A percentile compares a stretch with the other conserved stretches of the same genome.
Evolutionary conservation across 2,113 vertebrate genomes (phyloP).

Genomic region (Saguinus midas): DNA sequence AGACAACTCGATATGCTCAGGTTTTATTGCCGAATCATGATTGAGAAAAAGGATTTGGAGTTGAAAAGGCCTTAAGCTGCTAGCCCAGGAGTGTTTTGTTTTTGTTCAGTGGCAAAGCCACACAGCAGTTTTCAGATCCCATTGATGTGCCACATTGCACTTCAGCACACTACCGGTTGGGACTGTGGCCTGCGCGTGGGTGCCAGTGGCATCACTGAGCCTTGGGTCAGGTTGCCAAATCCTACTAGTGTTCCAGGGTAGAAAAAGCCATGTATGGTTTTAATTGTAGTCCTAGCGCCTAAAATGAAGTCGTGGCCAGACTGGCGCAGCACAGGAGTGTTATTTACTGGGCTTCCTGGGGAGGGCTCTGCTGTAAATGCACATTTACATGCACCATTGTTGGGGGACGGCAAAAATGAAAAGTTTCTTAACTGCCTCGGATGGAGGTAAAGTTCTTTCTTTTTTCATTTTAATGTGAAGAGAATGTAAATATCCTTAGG

Average conservation of each 20-base stretch:
- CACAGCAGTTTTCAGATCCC: background rate
- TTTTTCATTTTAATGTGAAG: background rate
- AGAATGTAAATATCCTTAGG: background rate
- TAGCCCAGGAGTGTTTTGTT: background rate
- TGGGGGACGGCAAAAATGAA: background rate
- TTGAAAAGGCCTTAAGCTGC: background rate
- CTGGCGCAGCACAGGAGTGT: background rate
- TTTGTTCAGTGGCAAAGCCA: background rate
- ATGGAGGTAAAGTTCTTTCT: background rate
- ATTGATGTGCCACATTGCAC: fast-evolving
- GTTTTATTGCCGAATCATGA: background rate
- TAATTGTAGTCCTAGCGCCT: background rate
- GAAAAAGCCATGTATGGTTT: fast-evolving
- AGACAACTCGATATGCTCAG: background rate
- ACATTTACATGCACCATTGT: fast-evolving
- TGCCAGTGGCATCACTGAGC: fast-evolving
- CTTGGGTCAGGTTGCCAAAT: background rate
- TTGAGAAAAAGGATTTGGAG: background rate
- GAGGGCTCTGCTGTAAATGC: background rate
- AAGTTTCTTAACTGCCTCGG: background rate
- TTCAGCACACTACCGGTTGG: background rate
- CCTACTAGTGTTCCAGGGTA: background rate
- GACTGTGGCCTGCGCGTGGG: background rate
- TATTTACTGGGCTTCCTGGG: background rate
- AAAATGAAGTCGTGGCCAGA: background rate